phyloP scores from a whole-genome alignment of 2,797 vertebrate species.

The Columba guinea region DNA sequence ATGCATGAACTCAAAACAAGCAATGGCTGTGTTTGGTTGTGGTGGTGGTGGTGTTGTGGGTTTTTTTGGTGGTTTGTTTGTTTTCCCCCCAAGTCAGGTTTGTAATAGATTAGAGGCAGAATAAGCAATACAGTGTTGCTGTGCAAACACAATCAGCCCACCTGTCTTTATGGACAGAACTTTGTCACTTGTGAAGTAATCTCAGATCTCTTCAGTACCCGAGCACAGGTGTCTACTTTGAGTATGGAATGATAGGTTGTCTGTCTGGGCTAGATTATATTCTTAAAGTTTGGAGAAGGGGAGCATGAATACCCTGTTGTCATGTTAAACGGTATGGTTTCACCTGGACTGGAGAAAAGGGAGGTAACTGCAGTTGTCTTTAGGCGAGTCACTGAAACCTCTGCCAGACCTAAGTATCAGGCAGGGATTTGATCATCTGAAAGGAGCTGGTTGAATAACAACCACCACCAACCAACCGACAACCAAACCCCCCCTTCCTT shows the following conservation, averaged over 20 bases:
- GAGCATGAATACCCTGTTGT: not conserved
- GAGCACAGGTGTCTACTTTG: not conserved
- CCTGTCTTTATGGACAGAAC: not conserved
- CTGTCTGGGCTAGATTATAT: not conserved
- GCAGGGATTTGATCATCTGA: not conserved
- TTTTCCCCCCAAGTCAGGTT: no score
- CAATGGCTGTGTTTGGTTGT: not conserved
- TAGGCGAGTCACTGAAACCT: not conserved
- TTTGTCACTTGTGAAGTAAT: not conserved
- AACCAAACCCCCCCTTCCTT: not conserved
- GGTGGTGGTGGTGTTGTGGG: no score
- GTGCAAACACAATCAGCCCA: not conserved
- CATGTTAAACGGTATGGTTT: not conserved
- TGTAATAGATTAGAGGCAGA: not conserved
- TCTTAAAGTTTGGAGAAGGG: not conserved
- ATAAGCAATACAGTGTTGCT: not conserved
- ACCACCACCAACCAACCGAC: not conserved
- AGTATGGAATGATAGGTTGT: not conserved
- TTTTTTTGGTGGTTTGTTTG: not conserved
- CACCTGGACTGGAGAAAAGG: not conserved
- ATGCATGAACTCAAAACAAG: not conserved
- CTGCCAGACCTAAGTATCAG: not conserved
- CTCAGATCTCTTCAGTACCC: fast-evolving
- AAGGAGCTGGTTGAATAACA: not conserved
- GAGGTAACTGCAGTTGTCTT: not conserved